Conservation (phyloP, 35 echinoderm and acorn worm species). For the Eucidaris tribuloides region DNA sequence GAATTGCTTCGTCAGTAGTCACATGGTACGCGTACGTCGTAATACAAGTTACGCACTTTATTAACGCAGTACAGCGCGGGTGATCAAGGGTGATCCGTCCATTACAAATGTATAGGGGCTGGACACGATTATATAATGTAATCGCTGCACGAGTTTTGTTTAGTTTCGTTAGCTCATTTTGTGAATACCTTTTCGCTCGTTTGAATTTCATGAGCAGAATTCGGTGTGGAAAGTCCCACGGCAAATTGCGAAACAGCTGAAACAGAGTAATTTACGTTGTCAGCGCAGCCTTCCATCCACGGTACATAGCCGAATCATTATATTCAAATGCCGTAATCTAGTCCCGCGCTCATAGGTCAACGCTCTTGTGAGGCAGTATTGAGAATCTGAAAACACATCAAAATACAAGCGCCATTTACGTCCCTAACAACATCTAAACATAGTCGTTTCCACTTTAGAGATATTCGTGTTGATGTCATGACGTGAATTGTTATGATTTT, state of each 20-base stretch:
- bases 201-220: no score
- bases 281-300: background rate
- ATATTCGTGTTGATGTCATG: background rate
- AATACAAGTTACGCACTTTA: no score
- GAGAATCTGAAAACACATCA: background rate
- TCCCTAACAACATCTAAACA: background rate
- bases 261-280: background rate
- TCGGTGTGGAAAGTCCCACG: no score
- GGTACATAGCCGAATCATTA: background rate
- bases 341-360: slow-evolving; percentile 32
- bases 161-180: background rate
- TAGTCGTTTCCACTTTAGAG: background rate
- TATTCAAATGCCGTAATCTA: slow-evolving; percentile 11
- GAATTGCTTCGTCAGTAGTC: no score
- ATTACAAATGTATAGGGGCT: no score
- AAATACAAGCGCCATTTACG: background rate
- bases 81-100: no score
- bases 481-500: no score
- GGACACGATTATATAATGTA: background rate
- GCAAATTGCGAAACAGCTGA: background rate
- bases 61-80: no score
- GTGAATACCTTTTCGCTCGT: background rate
- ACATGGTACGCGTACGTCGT: no score
- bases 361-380: background rate
- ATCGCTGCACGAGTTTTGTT: background rate